These are phyloP conservation scores for Sesamia nonagrioides DNA, from an alignment of 1,140 invertebrate species.

Conservation along the genomic window DNA sequence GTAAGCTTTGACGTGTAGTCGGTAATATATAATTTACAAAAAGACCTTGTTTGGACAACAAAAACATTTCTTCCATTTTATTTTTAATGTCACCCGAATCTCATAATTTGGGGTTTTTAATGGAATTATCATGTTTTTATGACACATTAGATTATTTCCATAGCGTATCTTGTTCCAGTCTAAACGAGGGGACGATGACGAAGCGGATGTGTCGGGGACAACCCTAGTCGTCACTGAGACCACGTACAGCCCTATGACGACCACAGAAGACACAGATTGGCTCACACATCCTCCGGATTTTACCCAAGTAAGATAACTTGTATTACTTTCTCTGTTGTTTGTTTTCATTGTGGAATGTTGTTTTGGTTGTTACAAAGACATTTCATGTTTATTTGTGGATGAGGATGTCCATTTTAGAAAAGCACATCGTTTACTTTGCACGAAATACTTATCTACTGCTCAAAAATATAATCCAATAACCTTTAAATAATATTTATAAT, in stretches of 20 bases:
- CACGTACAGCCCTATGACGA: slow-evolving; percentile 71
- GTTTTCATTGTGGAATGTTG: background rate
- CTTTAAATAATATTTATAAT: no score
- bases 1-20: background rate
- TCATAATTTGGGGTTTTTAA: slow-evolving; percentile 19
- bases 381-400: no score
- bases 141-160: slow-evolving; percentile 26
- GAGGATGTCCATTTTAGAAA: background rate
- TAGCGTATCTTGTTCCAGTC: slow-evolving; percentile 59
- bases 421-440: no score
- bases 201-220: slow-evolving; percentile 54
- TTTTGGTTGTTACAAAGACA: background rate
- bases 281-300: slow-evolving; percentile 78
- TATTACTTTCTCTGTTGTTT: slow-evolving; percentile 12
- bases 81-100: background rate
- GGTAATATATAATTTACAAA: background rate
- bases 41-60: background rate
- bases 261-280: slow-evolving; percentile 79
- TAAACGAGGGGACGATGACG: slow-evolving; percentile 64
- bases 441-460: no score
- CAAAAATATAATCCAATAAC: no score
- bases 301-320: slow-evolving; percentile 59
- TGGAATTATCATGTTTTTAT: slow-evolving; percentile 36
- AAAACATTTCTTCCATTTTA: background rate
- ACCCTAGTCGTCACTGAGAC: slow-evolving; percentile 68